Conservation (phyloP, 2,888 invertebrate species). For the Cremastinae sp. region DNA sequence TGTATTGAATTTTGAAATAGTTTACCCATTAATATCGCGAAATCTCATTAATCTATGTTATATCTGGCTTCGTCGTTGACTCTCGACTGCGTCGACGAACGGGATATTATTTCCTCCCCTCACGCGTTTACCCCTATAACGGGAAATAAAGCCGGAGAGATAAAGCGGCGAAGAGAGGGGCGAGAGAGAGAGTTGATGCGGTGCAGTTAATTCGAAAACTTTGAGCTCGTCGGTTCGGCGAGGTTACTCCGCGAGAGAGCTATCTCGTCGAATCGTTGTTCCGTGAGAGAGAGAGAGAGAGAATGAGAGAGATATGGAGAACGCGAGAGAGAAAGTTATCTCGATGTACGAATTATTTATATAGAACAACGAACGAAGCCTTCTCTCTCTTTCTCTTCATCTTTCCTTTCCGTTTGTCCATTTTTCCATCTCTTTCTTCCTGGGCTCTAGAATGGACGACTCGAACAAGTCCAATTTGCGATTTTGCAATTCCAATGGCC, state of each 20-base stretch:
- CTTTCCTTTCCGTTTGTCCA: conserved; percentile 21
- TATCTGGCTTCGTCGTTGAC: conserved; percentile 48
- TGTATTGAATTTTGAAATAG: conserved; percentile 33
- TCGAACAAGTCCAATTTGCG: conserved; percentile 79
- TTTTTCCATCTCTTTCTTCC: conserved; percentile 27
- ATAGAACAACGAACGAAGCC: conserved; percentile 40
- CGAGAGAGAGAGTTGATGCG: conserved; percentile 46
- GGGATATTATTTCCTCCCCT: conserved; percentile 53
- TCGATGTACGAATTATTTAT: conserved; percentile 43
- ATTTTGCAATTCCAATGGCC: conserved; percentile 80
- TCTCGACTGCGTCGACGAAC: conserved; percentile 38
- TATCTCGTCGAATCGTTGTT: background rate
- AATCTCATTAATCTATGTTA: conserved; percentile 58
- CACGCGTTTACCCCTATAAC: conserved; percentile 5
- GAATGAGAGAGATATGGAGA: background rate
- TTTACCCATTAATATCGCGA: conserved; percentile 48
- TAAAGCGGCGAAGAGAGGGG: conserved; percentile 29
- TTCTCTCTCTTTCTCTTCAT: conserved; percentile 28
- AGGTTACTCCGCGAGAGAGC: conserved; percentile 40
- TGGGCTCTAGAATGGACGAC: conserved; percentile 54
- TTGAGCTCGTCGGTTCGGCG: conserved; percentile 58
- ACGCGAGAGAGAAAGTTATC: background rate
- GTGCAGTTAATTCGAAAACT: conserved; percentile 73
- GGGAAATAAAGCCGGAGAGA: conserved; percentile 9
- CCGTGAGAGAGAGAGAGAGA: background rate